Evolutionary conservation across 2,797 vertebrate genomes (phyloP).

Genomic region (Manis pentadactyla): DNA sequence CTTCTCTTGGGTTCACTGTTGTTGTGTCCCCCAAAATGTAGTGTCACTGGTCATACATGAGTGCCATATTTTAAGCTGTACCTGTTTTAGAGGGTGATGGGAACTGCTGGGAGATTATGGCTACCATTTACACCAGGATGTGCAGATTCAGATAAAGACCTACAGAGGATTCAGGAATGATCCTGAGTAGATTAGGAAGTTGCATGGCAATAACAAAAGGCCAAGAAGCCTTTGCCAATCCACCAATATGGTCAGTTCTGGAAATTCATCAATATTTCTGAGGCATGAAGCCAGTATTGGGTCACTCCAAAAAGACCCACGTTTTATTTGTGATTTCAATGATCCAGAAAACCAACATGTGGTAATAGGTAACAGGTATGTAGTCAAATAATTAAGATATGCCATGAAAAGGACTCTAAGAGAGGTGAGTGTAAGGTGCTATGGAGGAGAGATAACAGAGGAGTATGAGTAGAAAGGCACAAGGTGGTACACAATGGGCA

Average conservation of each 20-base stretch:
- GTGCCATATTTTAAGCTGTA: neutral
- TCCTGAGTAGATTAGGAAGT: neutral
- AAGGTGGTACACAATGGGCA: neutral
- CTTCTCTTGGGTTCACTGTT: neutral
- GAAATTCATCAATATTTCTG: neutral
- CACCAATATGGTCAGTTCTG: neutral
- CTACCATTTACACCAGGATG: neutral
- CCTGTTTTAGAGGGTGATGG: neutral
- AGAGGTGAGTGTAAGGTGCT: neutral
- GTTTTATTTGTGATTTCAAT: neutral
- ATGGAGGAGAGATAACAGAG: neutral
- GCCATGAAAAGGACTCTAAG: neutral
- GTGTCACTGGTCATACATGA: neutral
- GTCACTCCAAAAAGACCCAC: neutral
- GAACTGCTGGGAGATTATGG: neutral
- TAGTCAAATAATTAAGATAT: neutral
- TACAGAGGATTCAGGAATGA: neutral
- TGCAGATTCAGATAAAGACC: neutral
- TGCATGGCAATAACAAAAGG: neutral
- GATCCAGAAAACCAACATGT: neutral
- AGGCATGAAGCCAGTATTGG: neutral
- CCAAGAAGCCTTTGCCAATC: neutral
- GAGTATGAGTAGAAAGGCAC: neutral
- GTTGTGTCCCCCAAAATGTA: neutral
- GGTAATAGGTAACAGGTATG: neutral